Evolutionary conservation across 2,797 vertebrate genomes (phyloP).

Genomic region (Myotis pilosus): DNA sequence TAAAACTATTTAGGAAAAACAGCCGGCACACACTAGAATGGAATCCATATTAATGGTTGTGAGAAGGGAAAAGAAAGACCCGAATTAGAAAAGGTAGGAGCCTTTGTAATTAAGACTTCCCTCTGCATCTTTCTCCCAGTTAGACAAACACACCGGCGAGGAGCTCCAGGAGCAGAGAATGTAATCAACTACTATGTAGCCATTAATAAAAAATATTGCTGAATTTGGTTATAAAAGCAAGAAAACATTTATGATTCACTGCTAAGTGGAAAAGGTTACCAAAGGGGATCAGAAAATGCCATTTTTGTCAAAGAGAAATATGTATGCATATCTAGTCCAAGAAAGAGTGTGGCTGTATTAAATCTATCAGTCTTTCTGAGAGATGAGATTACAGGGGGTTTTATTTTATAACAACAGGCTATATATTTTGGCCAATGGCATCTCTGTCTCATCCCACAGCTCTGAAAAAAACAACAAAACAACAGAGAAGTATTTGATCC

Average conservation of each 20-base stretch:
- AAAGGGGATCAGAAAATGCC: neutral
- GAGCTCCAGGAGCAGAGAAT: neutral
- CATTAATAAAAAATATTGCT: neutral
- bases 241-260: neutral
- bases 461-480: neutral
- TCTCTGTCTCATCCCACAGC: neutral
- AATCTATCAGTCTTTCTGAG: neutral
- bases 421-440: neutral
- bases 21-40: neutral
- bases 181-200: neutral
- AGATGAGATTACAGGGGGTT: neutral
- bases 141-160: neutral
- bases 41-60: neutral
- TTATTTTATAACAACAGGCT: neutral
- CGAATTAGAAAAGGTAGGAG: neutral
- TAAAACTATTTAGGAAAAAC: neutral
- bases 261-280: neutral
- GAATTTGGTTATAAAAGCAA: neutral
- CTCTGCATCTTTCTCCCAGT: neutral
- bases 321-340: neutral
- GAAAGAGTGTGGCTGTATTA: neutral
- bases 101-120: neutral
- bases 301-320: slow-evolving; percentile 15
- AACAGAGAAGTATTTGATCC: neutral
- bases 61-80: neutral